A percentile compares a stretch with the other conserved stretches of the same genome.
Conservation (phyloP, 1,140 invertebrate genomes). For the Anoplophora glabripennis region DNA sequence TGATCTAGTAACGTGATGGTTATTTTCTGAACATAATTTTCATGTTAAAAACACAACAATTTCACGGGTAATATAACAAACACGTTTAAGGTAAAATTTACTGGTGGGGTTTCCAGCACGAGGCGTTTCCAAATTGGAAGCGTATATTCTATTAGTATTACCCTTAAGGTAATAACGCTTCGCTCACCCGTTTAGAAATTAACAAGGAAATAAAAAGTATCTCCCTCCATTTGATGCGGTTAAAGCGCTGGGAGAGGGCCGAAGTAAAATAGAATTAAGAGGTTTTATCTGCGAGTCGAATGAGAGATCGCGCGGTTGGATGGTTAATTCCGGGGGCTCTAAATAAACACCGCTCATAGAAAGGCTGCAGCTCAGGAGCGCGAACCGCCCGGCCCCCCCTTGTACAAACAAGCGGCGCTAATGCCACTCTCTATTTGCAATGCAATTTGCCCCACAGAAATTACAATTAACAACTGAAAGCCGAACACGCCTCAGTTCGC, state of each 20-base stretch:
- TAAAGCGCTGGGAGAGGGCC: slow-evolving; percentile 10
- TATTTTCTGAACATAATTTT: no score
- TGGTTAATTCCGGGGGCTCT: slow-evolving; percentile 40
- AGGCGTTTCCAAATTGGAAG: no score
- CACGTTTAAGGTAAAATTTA: no score
- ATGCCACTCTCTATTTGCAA: slow-evolving; percentile 41
- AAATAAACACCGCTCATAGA: slow-evolving; percentile 38
- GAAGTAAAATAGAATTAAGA: slow-evolving; percentile 38
- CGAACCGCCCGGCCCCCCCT: slow-evolving; percentile 24
- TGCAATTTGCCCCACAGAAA: slow-evolving; percentile 40
- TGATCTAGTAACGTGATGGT: no score
- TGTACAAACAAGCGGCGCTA: slow-evolving; percentile 40
- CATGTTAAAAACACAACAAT: no score
- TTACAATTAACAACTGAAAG: slow-evolving; percentile 42
- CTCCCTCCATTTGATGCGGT: slow-evolving; percentile 1
- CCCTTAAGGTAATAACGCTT: no score
- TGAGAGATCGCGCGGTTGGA: slow-evolving; percentile 30
- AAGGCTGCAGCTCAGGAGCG: slow-evolving; percentile 7
- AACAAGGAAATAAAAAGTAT: background rate
- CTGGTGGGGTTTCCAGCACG: no score
- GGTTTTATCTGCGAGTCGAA: slow-evolving; percentile 41
- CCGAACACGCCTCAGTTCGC: slow-evolving; percentile 31
- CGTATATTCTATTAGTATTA: no score
- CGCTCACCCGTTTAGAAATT: no score
- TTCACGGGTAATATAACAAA: no score